Conservation (phyloP, 2,113 vertebrate genomes). For the Odocoileus hemionus region DNA sequence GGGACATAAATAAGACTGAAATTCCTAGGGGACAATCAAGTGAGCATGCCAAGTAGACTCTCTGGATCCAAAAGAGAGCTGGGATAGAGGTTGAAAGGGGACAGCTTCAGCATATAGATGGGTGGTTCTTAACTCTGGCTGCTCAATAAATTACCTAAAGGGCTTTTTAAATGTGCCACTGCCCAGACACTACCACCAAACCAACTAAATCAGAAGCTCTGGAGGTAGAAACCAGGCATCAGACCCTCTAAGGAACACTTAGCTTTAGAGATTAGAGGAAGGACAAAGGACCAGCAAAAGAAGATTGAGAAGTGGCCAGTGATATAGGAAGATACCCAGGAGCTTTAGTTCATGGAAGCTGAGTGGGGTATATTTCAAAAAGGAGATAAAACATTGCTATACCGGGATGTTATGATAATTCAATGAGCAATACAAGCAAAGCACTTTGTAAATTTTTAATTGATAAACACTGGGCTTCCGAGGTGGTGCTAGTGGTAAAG, state of each 20-base stretch:
- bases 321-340: background rate
- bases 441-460: background rate
- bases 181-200: background rate
- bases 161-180: background rate
- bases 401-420: background rate
- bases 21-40: background rate
- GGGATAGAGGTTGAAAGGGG: background rate
- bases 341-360: background rate
- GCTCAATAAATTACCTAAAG: background rate
- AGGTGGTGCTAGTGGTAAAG: background rate
- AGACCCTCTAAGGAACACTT: background rate
- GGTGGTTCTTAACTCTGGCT: background rate
- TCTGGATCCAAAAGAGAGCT: background rate
- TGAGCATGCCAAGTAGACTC: background rate
- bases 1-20: background rate
- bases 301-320: background rate
- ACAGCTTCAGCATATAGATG: background rate
- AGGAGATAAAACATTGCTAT: background rate
- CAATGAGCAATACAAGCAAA: background rate
- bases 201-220: background rate
- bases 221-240: background rate
- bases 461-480: background rate
- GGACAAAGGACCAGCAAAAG: background rate
- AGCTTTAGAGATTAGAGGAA: background rate
- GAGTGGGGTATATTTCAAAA: background rate